Evolutionary conservation across 2,113 vertebrate genomes (phyloP).

Genomic region (Natator depressus): DNA sequence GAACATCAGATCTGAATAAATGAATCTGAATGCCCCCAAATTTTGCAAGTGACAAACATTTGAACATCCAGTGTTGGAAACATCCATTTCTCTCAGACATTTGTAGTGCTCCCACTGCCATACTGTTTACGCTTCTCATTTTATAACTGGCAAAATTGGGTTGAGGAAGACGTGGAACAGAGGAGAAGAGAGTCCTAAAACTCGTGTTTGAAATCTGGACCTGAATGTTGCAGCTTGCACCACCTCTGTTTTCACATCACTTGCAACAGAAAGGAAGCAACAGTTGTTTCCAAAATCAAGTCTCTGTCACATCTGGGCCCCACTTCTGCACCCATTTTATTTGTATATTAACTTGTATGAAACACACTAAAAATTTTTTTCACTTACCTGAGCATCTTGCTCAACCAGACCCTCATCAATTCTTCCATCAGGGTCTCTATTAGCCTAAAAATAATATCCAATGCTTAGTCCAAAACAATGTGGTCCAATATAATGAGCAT

Average conservation of each 20-base stretch:
- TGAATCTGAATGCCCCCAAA: not conserved
- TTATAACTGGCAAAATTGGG: not conserved
- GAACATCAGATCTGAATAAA: not conserved
- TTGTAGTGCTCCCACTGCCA: not conserved
- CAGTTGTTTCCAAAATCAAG: not conserved
- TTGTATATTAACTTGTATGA: not conserved
- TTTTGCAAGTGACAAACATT: not conserved
- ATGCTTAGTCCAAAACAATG: not conserved
- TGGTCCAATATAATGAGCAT: accelerated
- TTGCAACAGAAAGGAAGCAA: not conserved
- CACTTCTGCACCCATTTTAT: not conserved
- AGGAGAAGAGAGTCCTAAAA: not conserved
- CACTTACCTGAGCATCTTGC: constrained; percentile 92
- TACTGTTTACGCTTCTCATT: not conserved
- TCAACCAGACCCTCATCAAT: constrained; percentile 85
- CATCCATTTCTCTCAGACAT: not conserved
- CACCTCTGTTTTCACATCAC: not conserved
- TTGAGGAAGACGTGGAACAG: not conserved
- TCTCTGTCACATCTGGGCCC: not conserved
- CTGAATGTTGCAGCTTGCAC: not conserved
- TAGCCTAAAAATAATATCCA: constrained; percentile 77
- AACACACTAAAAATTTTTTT: not conserved
- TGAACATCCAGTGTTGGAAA: not conserved
- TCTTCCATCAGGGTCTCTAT: constrained; percentile 82
- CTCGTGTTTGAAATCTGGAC: accelerated